Evolutionary conservation across 2,113 vertebrate species (phyloP).

Genomic region (cattle (Bos taurus)): ARS-UCD2.0 NC_037344.1:46210001-46210500

Average conservation of each 20-base stretch:
- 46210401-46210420: too few relatives aligned
- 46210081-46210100: background rate
- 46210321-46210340: background rate
- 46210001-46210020: background rate
- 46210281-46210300: background rate
- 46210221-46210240: background rate
- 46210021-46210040: background rate
- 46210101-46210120: background rate
- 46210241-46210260: background rate
- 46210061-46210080: background rate
- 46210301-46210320: background rate
- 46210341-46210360: background rate
- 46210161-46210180: background rate
- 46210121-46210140: background rate
- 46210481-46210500: too few relatives aligned
- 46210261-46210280: background rate
- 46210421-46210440: too few relatives aligned
- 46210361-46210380: background rate
- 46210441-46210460: too few relatives aligned
- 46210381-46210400: background rate
- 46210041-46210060: background rate
- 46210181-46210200: background rate
- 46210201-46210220: background rate
- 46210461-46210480: too few relatives aligned
- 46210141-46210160: background rate